Conservation (phyloP, 2,113 vertebrate species). For the Cheirogaleus medius region DNA sequence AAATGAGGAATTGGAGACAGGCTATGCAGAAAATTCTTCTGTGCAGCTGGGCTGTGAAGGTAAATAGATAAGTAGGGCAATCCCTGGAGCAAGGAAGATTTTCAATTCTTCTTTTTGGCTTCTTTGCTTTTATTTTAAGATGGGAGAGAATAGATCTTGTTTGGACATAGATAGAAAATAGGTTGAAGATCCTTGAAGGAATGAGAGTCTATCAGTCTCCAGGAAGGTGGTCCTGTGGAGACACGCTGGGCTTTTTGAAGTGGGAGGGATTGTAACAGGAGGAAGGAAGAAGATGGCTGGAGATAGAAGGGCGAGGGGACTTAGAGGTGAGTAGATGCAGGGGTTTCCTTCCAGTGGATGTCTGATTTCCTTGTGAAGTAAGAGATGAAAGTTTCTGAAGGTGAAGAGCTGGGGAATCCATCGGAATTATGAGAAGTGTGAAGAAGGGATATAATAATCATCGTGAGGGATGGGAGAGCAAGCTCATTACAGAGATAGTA, state of each 20-base stretch:
- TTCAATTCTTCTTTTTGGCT: not conserved
- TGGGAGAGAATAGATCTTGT: not conserved
- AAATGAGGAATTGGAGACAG: not conserved
- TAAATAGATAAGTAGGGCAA: not conserved
- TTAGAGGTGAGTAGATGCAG: not conserved
- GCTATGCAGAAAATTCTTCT: not conserved
- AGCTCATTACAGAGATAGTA: not conserved
- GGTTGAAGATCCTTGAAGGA: not conserved
- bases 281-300: not conserved
- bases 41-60: not conserved
- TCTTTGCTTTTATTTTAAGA: constrained; percentile 23
- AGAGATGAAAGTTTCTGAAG: not conserved
- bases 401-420: not conserved
- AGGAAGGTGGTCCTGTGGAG: not conserved
- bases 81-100: not conserved
- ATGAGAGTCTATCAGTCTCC: not conserved
- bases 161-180: not conserved
- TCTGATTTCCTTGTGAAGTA: not conserved
- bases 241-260: not conserved
- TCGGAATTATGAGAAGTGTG: not conserved
- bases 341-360: not conserved
- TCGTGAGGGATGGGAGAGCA: not conserved
- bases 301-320: not conserved
- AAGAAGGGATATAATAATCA: not conserved
- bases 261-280: not conserved